Evolutionary conservation across 2,888 invertebrate genomes (phyloP).

Genomic region (Himalopsyche anomala): DNA sequence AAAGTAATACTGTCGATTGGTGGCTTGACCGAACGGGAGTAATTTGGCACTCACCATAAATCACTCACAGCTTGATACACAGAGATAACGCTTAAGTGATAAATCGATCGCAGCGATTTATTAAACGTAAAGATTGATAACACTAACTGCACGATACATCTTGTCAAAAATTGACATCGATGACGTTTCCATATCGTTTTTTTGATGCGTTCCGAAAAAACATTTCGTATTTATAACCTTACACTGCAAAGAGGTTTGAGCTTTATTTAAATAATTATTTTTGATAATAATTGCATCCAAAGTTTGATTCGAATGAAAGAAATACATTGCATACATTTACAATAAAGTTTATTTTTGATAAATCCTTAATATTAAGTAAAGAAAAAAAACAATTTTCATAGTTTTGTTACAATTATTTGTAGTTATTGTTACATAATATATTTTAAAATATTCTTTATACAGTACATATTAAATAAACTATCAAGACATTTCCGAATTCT

Average conservation of each 20-base stretch:
- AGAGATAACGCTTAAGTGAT: slow-evolving; percentile 7
- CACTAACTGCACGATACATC: slow-evolving; percentile 48
- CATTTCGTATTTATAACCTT: background rate
- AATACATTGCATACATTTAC: too few species aligned
- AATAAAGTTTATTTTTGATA: too few species aligned
- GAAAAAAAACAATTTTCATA: too few species aligned
- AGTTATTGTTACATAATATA: too few species aligned
- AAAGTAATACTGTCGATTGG: background rate
- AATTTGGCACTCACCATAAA: background rate
- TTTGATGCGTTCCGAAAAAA: slow-evolving; percentile 23
- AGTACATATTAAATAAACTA: too few species aligned
- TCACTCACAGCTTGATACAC: background rate
- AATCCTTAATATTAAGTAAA: too few species aligned
- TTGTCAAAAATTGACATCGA: slow-evolving; percentile 62
- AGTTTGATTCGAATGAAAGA: too few species aligned
- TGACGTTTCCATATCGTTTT: slow-evolving; percentile 54
- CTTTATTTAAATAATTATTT: too few species aligned
- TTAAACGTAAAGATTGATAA: slow-evolving; percentile 23
- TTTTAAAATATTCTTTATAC: too few species aligned
- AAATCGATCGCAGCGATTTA: background rate
- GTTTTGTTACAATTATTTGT: too few species aligned
- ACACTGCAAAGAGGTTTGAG: background rate
- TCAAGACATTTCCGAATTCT: too few species aligned
- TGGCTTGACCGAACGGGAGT: background rate
- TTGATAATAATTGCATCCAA: too few species aligned